These are phyloP conservation scores for Gorsachius goisagi DNA, from an alignment of 2,113 vertebrate genomes.

Conservation along the genomic window DNA sequence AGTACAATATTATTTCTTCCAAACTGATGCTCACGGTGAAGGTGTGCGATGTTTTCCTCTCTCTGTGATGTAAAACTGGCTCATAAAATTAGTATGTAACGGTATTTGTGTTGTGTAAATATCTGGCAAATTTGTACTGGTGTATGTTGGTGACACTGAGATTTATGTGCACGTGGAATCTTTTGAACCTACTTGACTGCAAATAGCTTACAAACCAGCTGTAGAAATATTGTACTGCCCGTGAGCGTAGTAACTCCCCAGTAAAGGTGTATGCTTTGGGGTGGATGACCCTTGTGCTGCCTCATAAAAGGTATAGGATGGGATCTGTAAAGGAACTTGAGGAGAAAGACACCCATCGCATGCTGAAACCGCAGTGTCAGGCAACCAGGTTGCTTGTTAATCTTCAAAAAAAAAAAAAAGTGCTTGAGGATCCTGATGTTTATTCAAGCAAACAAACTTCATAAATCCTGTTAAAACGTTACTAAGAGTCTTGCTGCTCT, in stretches of 20 bases:
- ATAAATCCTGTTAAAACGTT: slow-evolving; percentile 60
- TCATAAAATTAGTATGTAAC: neutral
- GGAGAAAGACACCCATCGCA: neutral
- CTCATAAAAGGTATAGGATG: neutral
- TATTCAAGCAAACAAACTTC: slow-evolving; percentile 51
- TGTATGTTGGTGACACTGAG: neutral
- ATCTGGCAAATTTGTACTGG: neutral
- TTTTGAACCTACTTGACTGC: neutral
- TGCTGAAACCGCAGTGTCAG: neutral
- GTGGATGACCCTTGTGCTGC: neutral
- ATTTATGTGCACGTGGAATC: neutral
- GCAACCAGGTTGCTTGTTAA: neutral
- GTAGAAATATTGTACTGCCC: neutral
- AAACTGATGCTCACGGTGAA: neutral
- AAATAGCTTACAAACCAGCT: neutral
- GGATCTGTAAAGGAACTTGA: neutral
- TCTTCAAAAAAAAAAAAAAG: slow-evolving; percentile 11
- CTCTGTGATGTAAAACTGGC: neutral
- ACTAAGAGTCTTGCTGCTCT: slow-evolving; percentile 29
- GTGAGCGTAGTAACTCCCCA: neutral
- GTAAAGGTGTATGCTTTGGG: neutral
- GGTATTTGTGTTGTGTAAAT: neutral
- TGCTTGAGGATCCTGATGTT: slow-evolving; percentile 27
- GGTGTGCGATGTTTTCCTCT: neutral
- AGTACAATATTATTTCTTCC: neutral